Conservation (phyloP, 2,113 vertebrate genomes). For the Prunella himalayana region DNA sequence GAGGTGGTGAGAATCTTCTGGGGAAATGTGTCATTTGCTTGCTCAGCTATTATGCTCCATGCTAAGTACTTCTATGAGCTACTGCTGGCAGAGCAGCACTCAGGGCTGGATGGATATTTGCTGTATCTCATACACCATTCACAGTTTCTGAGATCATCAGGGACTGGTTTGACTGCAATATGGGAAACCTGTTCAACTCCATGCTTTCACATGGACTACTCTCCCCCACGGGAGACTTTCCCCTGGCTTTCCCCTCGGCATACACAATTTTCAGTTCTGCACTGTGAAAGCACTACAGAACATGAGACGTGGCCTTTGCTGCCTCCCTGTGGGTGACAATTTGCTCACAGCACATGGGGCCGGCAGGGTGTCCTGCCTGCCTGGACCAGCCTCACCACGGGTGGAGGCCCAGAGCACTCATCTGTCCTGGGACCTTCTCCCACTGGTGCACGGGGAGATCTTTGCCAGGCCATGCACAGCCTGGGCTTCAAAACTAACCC, state of each 20-base stretch:
- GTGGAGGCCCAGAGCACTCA: not conserved
- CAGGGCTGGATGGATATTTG: not conserved
- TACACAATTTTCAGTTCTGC: not conserved
- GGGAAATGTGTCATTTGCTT: not conserved
- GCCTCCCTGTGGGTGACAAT: slow-evolving; percentile 20
- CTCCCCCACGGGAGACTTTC: not conserved
- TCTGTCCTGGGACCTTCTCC: not conserved
- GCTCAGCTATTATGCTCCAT: not conserved
- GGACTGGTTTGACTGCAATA: not conserved
- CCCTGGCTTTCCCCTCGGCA: rapidly evolving
- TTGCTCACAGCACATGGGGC: not conserved
- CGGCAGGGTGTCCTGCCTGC: not conserved
- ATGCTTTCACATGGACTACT: not conserved
- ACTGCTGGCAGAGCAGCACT: not conserved
- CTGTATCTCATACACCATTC: not conserved
- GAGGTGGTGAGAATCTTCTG: not conserved
- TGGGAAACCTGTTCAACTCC: not conserved
- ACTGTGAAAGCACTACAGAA: not conserved
- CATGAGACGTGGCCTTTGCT: not conserved
- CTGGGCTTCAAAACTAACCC: not conserved
- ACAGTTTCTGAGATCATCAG: not conserved
- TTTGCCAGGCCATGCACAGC: not conserved
- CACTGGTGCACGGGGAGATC: not conserved
- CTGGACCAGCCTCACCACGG: not conserved
- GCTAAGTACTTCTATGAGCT: not conserved